Evolutionary conservation across 2,888 invertebrate genomes (phyloP).

Genomic region (Palloptera scutellata): DNA sequence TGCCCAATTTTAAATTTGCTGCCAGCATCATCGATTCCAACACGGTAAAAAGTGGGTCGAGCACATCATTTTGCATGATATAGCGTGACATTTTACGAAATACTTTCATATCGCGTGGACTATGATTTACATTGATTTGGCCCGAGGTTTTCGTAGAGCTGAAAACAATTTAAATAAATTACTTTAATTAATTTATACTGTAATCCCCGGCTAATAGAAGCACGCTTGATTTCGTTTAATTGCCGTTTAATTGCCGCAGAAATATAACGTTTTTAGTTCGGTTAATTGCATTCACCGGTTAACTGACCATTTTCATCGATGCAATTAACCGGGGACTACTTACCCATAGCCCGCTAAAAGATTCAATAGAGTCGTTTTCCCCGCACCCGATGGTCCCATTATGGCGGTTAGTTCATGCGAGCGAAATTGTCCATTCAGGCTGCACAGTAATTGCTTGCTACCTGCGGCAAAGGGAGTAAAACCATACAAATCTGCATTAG

Average conservation of each 20-base stretch:
- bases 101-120: conserved; percentile 75
- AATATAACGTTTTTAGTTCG: conserved; percentile 7
- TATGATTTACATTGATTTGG: conserved; percentile 79
- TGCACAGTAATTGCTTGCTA: conserved; percentile 66
- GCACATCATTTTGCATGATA: conserved; percentile 92
- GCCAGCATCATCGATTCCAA: conserved; percentile 88
- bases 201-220: too few relatives aligned
- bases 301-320: background rate
- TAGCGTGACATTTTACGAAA: conserved; percentile 92
- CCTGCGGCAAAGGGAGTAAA: conserved; percentile 65
- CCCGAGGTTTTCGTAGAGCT: conserved; percentile 66
- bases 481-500: too few relatives aligned
- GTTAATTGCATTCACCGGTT: background rate
- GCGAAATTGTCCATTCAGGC: conserved; percentile 82
- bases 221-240: too few relatives aligned
- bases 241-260: too few relatives aligned
- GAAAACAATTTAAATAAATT: background rate
- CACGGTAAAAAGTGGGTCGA: conserved; percentile 88
- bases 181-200: background rate
- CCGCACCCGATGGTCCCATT: conserved; percentile 91
- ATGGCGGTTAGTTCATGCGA: conserved; percentile 90
- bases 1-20: conserved; percentile 86
- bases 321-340: conserved; percentile 54
- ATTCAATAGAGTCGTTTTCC: conserved; percentile 90
- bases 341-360: conserved; percentile 92